Base-by-base conservation (phyloP, 2,797 vertebrate species). In the Chrysocyon brachyurus region DNA sequence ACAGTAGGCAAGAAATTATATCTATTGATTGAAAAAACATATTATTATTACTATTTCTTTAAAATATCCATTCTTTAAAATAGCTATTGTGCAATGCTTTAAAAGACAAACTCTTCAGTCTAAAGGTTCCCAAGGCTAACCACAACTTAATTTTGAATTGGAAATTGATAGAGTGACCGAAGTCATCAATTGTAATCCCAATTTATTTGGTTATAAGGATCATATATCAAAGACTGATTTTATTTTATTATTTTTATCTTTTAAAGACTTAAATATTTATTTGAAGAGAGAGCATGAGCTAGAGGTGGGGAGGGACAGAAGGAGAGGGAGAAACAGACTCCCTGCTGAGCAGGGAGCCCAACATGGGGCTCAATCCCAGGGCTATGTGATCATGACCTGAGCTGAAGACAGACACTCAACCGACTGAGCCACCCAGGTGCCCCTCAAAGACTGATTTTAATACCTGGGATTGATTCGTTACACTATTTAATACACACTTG, bases 131-230 rank as follows among this genome's bases (percentile, higher is more conserved):
- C 59, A 85, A 78, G 61, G 68, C 31, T 64, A 95, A 78, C 57
- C 12, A 61, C 59, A 61, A n/a, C 36, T 86, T 96, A 73, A 56
- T 92, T 95, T 94, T 96, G 63, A 88, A 57, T 63, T 93, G 72
- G n/a, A 93, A 63, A 73, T 61, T 85, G 78, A 46, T 3, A 91
- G 75, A 86, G 46, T 46, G 59, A 88, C 36, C 54, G 28, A 88
- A 66, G 22, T 40, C 31, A 81, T 90, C 46, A 46, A 46, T 46
- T 46, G 8, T 46, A 46, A 46, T 46, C 40, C 40, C 40, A 46
- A 8, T 90, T 78, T 89, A 87, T 78, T 87, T 94, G 61, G 87
- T 93, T 81, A 79, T 72, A 82, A 91, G 96, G 77, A 73, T 40
- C 70, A 91, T 52, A n/a, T 59, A 91, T 56, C 59, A 73, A 93